phyloP scores from a whole-genome alignment of 2,113 vertebrate genomes.

The Apteryx mantelli region DNA sequence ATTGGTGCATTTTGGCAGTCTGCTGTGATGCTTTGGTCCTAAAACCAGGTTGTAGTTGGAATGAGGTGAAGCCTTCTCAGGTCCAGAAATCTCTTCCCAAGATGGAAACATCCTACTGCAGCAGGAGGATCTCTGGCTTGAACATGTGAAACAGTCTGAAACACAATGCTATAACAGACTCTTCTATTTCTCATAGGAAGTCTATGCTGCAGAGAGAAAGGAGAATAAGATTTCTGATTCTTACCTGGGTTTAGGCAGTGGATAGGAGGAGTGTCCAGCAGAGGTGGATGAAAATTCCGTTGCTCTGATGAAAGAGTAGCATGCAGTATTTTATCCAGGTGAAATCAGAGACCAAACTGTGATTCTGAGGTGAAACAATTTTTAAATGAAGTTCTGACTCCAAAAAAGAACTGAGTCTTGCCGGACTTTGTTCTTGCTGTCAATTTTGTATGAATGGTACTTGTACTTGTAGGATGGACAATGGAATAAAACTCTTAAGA shows the following conservation, averaged over 20 bases:
- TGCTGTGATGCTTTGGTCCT: not conserved
- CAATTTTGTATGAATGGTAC: not conserved
- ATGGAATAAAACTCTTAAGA: not conserved
- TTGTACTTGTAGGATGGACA: not conserved
- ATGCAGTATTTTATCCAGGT: not conserved
- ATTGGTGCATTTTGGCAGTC: not conserved
- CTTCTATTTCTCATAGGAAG: not conserved
- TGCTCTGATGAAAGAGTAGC: not conserved
- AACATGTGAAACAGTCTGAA: not conserved
- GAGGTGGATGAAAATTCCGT: not conserved
- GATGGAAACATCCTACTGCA: not conserved
- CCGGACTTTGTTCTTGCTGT: not conserved
- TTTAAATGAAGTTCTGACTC: not conserved
- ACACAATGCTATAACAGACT: no score
- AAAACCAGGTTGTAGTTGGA: not conserved
- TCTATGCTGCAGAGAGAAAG: not conserved
- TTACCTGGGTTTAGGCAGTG: not conserved
- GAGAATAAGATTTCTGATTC: not conserved
- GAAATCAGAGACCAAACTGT: not conserved
- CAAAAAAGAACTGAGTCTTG: not conserved
- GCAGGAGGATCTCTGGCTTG: not conserved
- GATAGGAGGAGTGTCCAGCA: not conserved
- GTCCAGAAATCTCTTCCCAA: not conserved
- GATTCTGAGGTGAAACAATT: not conserved
- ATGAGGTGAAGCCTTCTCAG: not conserved